Evolutionary conservation across 2,888 invertebrate species (phyloP), one percentile per base, ranked within the genome.

Genomic region (Tetropium fuscum): DNA sequence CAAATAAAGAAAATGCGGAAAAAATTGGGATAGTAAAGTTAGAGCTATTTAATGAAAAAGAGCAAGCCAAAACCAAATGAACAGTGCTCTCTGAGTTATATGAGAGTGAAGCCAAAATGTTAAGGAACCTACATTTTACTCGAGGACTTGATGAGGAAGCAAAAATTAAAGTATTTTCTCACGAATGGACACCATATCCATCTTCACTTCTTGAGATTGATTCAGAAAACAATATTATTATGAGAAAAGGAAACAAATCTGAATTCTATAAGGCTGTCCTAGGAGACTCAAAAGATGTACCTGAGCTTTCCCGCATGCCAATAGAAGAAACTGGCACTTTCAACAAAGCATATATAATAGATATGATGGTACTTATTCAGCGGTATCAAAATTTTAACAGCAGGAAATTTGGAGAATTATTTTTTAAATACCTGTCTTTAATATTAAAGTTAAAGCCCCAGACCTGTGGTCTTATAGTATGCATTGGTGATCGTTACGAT

Each of bases 341-440:
- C n/a, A n/a, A n/a, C n/a, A n/a, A n/a, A n/a, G 43, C 25, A 4
- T 43, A 5, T 20, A 4, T 22, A 7, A 43, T 43, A 13, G 43
- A 43, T 25, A 43, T 25, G 41, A 41, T 41, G 41, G 41, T 13
- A n/a, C n/a, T 41, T 19, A 20, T 41, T 3, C 41, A 41, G 19
- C 41, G 41, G 1, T 8, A 20, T 41, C 41, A 41, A 41, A 5
- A 20, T 20, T 5, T 8, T 5, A 41, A 19, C 13, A 11, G 41
- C n/a, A 41, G 1, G 1, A 41, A n/a, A n/a, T 41, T 41, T 41
- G 3, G 10, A 8, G 10, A 41, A 20, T 8, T 41, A 2, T 41
- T 5, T 20, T 2, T 5, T 5, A 19, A 20, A 19, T 41, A 41
- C 18, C 1, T 38, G 3, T 2, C 5, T 6, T 4, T 11, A 7